Evolutionary conservation across 1,140 invertebrate genomes (phyloP).

Genomic region (Nephotettix cincticeps): DNA sequence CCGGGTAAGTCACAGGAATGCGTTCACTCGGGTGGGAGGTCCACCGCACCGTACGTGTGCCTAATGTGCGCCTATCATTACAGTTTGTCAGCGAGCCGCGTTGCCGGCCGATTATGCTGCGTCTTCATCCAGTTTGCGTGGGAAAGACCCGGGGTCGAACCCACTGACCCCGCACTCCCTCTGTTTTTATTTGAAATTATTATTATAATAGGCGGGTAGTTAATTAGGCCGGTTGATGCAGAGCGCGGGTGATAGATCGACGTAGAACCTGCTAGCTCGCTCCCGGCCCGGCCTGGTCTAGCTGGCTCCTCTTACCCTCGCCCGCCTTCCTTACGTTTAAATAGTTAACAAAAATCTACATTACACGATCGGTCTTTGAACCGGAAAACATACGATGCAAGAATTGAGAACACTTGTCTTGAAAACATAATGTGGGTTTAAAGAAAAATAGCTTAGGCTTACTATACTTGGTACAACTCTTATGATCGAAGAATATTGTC

Average conservation of each 20-base stretch:
- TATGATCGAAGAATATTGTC: no score
- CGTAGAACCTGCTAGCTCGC: no score
- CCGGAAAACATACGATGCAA: no score
- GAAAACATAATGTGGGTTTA: no score
- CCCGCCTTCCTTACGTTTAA: no score
- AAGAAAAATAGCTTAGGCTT: no score
- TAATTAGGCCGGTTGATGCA: conserved; percentile 16
- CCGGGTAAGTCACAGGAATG: background rate
- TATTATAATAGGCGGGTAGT: conserved; percentile 23
- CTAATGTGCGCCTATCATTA: conserved; percentile 15
- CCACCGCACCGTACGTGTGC: background rate
- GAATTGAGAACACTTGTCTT: no score
- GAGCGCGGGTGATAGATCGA: conserved; percentile 1
- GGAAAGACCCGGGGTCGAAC: conserved; percentile 4
- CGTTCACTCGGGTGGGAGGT: background rate
- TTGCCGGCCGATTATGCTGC: conserved; percentile 2
- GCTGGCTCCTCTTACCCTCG: no score
- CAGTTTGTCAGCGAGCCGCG: background rate
- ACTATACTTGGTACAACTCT: no score
- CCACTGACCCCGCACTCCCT: background rate
- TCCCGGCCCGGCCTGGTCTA: no score
- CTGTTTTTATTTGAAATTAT: conserved; percentile 24
- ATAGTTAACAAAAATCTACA: no score
- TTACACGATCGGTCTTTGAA: no score
- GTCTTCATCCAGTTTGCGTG: conserved; percentile 19